Percentiles rank a stretch among this genome's conserved stretches.
These are phyloP conservation scores for Aleadryas rufinucha DNA, from an alignment of 2,113 vertebrate species.

Conservation along the genomic window DNA sequence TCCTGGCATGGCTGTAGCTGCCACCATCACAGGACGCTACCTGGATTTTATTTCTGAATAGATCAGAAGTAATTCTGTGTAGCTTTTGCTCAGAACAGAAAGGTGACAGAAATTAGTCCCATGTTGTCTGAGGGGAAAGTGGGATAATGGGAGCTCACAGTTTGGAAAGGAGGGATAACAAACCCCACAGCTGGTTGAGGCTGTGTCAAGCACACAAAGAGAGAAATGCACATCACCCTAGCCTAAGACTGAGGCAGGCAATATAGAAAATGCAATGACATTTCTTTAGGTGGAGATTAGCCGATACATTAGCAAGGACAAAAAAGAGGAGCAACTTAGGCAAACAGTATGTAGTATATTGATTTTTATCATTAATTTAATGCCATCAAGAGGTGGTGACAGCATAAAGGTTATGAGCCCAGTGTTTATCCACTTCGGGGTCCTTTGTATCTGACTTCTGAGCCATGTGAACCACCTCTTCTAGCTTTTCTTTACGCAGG, in stretches of 20 bases:
- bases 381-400: not conserved
- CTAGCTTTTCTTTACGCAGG: not conserved
- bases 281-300: not conserved
- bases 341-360: not conserved
- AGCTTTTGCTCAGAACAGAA: not conserved
- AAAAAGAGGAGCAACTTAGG: not conserved
- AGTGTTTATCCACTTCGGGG: not conserved
- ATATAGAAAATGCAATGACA: not conserved
- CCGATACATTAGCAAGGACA: not conserved
- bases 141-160: not conserved
- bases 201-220: not conserved
- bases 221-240: not conserved
- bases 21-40: not conserved
- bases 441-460: not conserved
- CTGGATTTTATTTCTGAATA: not conserved
- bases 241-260: not conserved
- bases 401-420: not conserved
- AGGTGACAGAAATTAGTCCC: not conserved
- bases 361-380: not conserved
- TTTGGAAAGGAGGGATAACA: not conserved
- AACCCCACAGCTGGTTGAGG: not conserved
- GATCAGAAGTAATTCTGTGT: not conserved
- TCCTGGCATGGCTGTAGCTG: not conserved
- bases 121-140: not conserved
- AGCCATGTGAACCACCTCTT: not conserved